Conservation (phyloP, 23 tunicate genomes). For the Trididemnum clinides region DNA sequence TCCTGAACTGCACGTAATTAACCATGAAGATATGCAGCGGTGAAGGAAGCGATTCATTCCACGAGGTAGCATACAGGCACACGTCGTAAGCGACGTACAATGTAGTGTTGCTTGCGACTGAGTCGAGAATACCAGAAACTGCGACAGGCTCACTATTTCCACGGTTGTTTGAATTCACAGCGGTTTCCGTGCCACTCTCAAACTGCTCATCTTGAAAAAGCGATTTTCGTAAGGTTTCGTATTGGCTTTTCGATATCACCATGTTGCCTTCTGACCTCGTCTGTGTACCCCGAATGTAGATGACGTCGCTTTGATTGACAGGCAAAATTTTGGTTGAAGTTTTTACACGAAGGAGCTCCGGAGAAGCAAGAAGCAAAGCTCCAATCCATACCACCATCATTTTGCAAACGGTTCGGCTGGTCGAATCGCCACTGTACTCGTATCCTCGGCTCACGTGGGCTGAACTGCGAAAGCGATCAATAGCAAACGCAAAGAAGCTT, state of each 20-base stretch:
- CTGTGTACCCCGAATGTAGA: neutral
- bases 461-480: slow-evolving; percentile 64
- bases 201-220: neutral
- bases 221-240: neutral
- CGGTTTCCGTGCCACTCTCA: neutral
- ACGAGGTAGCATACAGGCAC: slow-evolving; percentile 48
- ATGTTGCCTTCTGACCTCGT: neutral
- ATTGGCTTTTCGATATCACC: neutral
- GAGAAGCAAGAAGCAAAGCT: slow-evolving; percentile 66
- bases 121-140: neutral
- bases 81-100: slow-evolving; percentile 27
- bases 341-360: slow-evolving; percentile 47
- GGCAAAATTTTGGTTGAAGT: neutral
- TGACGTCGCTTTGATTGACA: neutral
- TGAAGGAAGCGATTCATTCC: slow-evolving; percentile 39
- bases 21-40: slow-evolving; percentile 42
- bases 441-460: slow-evolving; percentile 53
- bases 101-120: neutral
- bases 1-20: slow-evolving; percentile 36
- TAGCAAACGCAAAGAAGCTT: slow-evolving; percentile 66
- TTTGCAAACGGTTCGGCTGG: slow-evolving; percentile 47
- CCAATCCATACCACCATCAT: slow-evolving; percentile 66
- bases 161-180: no score
- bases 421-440: slow-evolving; percentile 43
- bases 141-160: neutral